These are phyloP conservation scores for Parnassius apollo DNA, from an alignment of 2,888 invertebrate genomes.

Conservation along the genomic window DNA sequence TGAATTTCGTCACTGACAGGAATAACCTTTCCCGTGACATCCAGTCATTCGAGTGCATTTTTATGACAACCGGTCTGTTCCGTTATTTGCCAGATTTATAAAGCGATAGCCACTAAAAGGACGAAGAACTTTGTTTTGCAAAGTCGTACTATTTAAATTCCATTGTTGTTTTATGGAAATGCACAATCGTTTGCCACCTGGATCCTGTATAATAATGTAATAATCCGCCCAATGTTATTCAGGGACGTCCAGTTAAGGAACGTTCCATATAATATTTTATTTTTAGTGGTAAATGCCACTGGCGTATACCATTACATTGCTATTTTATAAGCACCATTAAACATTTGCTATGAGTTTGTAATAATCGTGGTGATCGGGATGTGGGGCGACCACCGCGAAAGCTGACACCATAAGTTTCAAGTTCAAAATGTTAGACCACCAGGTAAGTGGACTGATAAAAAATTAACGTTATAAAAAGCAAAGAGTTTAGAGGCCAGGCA, in stretches of 20 bases:
- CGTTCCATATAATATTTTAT: constrained; percentile 50
- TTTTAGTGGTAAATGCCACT: constrained; percentile 33
- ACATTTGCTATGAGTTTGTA: constrained; percentile 58
- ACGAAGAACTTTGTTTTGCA: constrained; percentile 18
- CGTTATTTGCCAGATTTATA: constrained; percentile 24
- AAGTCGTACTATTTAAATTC: constrained; percentile 47
- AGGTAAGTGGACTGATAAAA: constrained; percentile 25
- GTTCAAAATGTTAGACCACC: constrained; percentile 49
- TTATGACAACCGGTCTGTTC: constrained; percentile 24
- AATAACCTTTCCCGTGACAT: constrained; percentile 22
- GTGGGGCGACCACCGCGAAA: constrained; percentile 31
- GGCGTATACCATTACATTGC: constrained; percentile 44
- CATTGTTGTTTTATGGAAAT: constrained; percentile 25
- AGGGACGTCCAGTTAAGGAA: constrained; percentile 34
- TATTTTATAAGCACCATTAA: constrained; percentile 58
- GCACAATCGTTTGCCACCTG: constrained; percentile 38
- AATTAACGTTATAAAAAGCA: background rate
- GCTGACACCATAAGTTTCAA: constrained; percentile 50
- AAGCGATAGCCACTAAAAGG: constrained; percentile 16
- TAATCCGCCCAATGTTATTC: constrained; percentile 55
- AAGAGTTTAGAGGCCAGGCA: background rate
- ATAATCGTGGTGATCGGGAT: constrained; percentile 56
- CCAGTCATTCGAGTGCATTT: constrained; percentile 22
- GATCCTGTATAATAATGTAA: constrained; percentile 39
- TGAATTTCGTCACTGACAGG: constrained; percentile 17